These are phyloP conservation scores for Nymphalis polychloros DNA, from an alignment of 2,888 invertebrate species.

Conservation along the genomic window DNA sequence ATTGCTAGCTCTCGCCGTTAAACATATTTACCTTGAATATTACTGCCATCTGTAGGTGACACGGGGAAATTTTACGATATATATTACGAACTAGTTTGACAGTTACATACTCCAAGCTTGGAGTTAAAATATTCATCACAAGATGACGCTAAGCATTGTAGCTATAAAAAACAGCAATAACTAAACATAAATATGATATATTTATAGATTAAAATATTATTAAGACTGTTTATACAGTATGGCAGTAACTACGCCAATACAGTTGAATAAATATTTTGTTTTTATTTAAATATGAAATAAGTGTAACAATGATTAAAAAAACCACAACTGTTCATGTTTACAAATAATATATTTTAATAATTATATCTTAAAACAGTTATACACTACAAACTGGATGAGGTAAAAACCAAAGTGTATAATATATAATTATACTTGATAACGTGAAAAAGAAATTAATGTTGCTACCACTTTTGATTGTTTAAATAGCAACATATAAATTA, in stretches of 20 bases:
- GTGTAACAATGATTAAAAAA: constrained; percentile 27
- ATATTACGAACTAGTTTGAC: too few species aligned
- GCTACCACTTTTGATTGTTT: too few species aligned
- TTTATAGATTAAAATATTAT: constrained; percentile 73
- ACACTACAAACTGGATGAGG: not conserved
- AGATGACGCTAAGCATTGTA: constrained; percentile 14
- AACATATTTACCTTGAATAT: not conserved
- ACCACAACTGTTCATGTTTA: too few species aligned
- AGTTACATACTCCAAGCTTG: not conserved
- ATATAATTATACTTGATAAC: not conserved
- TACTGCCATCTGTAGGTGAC: constrained; percentile 33
- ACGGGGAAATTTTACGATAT: constrained; percentile 1
- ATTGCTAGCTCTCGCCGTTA: not conserved
- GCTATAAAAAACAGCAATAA: not conserved
- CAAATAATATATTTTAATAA: too few species aligned
- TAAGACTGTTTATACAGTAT: constrained; percentile 17
- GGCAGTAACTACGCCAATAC: too few species aligned
- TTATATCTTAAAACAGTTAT: too few species aligned
- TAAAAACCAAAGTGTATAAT: not conserved
- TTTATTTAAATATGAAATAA: constrained; percentile 48
- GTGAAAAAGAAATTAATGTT: too few species aligned
- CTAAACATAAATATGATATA: constrained; percentile 12
- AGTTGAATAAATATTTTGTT: constrained; percentile 10
- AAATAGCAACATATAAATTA: constrained; percentile 15
- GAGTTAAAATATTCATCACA: not conserved